A percentile compares a stretch with the other conserved stretches of the same genome.
phyloP scores from a whole-genome alignment of 2,797 vertebrate species.

The Lepidocolaptes lacrymiger region DNA sequence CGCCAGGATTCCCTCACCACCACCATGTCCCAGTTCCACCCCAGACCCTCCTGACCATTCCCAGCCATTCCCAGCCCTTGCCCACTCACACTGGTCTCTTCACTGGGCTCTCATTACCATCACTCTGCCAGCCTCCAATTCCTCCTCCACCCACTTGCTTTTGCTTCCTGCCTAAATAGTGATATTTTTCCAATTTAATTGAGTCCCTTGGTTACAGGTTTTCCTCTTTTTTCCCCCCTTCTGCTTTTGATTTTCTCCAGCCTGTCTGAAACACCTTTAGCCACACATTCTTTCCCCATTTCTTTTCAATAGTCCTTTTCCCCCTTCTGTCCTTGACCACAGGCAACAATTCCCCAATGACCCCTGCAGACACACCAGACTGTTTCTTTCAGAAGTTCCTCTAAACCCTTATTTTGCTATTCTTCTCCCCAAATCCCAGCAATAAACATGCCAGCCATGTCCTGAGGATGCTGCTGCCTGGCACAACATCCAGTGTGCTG shows the following conservation, averaged over 20 bases:
- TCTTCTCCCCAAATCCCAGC: background rate
- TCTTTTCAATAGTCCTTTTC: background rate
- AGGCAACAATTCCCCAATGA: background rate
- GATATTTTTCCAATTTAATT: background rate
- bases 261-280: background rate
- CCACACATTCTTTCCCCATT: background rate
- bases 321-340: background rate
- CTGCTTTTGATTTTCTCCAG: background rate
- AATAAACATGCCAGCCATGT: background rate
- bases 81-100: background rate
- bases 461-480: background rate
- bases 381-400: background rate
- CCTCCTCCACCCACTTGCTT: background rate
- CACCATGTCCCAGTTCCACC: background rate
- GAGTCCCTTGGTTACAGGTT: background rate
- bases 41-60: background rate
- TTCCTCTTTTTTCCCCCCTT: accelerated
- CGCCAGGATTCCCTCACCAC: accelerated
- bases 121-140: background rate
- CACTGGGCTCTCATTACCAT: background rate
- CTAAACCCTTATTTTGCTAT: background rate
- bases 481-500: background rate
- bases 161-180: background rate
- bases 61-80: background rate
- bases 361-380: background rate